Conservation (phyloP, 2,888 invertebrate species). For the Drosophila prolongata region DNA sequence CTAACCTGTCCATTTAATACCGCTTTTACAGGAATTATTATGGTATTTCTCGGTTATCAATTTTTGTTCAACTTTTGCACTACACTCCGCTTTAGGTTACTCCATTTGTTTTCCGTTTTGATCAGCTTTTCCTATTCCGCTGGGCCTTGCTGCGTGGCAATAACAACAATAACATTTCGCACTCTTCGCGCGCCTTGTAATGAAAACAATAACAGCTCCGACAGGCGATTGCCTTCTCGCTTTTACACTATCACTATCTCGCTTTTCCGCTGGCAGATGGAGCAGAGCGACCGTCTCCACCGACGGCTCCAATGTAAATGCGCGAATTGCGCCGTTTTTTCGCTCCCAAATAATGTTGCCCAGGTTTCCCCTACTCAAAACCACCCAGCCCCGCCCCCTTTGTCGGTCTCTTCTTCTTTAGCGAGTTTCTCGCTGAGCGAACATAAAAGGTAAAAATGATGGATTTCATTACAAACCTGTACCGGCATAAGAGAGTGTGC, state of each 20-base stretch:
- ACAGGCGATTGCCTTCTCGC: slow-evolving; percentile 11
- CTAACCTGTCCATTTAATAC: slow-evolving; percentile 30
- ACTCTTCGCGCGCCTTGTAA: slow-evolving; percentile 20
- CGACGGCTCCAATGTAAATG: slow-evolving; percentile 71
- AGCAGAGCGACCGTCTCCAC: slow-evolving; percentile 55
- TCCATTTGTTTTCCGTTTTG: slow-evolving; percentile 49
- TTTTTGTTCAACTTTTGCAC: slow-evolving; percentile 57
- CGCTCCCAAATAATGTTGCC: slow-evolving; percentile 68
- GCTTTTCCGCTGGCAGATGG: slow-evolving; percentile 12
- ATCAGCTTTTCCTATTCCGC: slow-evolving; percentile 50
- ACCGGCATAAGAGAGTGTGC: slow-evolving; percentile 6
- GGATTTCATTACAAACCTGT: slow-evolving; percentile 17
- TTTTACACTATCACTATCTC: slow-evolving; percentile 2
- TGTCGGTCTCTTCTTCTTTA: slow-evolving; percentile 6
- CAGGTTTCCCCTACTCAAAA: slow-evolving; percentile 2
- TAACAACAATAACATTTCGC: slow-evolving; percentile 23
- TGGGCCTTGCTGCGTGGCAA: slow-evolving; percentile 19
- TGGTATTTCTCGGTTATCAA: slow-evolving; percentile 40
- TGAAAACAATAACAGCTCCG: slow-evolving; percentile 36
- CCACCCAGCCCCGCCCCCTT: background rate
- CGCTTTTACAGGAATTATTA: slow-evolving; percentile 54
- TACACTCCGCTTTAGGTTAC: slow-evolving; percentile 32
- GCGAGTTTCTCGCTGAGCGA: slow-evolving; percentile 20
- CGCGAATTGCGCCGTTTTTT: slow-evolving; percentile 52
- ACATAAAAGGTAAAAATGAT: slow-evolving; percentile 17